Evolutionary conservation across 2,797 vertebrate species (phyloP).

Genomic region (Bufotes viridis): DNA sequence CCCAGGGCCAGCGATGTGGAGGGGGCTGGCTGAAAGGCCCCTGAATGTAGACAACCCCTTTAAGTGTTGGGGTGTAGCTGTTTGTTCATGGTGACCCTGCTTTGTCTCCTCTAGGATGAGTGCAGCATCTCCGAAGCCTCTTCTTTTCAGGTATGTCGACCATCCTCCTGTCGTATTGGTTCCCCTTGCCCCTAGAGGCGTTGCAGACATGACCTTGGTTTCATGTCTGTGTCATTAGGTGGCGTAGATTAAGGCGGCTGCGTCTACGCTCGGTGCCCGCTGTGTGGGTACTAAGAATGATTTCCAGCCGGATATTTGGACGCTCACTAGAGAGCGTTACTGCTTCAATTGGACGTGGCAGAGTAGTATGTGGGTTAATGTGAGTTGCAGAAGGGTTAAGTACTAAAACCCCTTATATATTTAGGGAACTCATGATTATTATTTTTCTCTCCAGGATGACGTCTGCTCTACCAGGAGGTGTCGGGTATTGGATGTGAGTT

Average conservation of each 20-base stretch:
- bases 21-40: too few species aligned
- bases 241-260: slow-evolving; percentile 73
- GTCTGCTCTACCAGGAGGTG: not conserved
- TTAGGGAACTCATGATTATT: not conserved
- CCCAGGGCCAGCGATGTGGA: too few species aligned
- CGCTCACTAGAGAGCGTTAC: too few species aligned
- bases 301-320: slow-evolving; percentile 20
- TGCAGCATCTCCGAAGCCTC: not conserved
- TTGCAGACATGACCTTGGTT: slow-evolving; percentile 73
- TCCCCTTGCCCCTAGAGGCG: slow-evolving; percentile 73
- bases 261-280: slow-evolving; percentile 68
- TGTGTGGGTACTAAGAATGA: slow-evolving; percentile 61
- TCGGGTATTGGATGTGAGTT: not conserved
- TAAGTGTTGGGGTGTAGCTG: too few species aligned
- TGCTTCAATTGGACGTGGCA: too few species aligned
- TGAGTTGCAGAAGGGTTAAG: too few species aligned
- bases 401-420: too few species aligned
- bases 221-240: slow-evolving; percentile 73
- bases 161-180: accelerated
- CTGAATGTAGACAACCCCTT: too few species aligned
- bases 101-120: not conserved
- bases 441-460: not conserved
- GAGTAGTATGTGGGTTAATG: too few species aligned
- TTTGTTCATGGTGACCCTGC: too few species aligned
- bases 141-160: not conserved